These are phyloP conservation scores for Sycophila texana DNA, from an alignment of 2,888 invertebrate species.

Conservation along the genomic window DNA sequence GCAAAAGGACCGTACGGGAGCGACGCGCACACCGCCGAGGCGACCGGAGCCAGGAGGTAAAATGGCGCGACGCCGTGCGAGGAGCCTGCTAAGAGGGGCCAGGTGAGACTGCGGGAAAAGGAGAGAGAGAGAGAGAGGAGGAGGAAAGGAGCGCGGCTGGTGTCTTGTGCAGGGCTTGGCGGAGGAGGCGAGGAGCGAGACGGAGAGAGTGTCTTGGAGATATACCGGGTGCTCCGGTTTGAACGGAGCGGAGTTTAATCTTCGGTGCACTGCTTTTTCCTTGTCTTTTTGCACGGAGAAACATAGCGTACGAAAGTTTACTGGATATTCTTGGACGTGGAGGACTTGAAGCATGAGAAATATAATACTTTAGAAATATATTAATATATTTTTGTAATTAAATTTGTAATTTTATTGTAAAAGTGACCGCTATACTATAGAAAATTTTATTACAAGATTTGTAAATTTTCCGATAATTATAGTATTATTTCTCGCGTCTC, in stretches of 20 bases:
- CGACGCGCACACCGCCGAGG: slow-evolving; percentile 40
- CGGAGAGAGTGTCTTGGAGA: slow-evolving; percentile 23
- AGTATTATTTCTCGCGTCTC: no score
- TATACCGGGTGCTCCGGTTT: slow-evolving; percentile 22
- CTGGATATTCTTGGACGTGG: no score
- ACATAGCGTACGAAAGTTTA: no score
- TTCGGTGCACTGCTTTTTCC: not conserved
- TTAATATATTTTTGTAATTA: no score
- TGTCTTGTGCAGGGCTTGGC: slow-evolving; percentile 23
- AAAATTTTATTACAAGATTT: no score
- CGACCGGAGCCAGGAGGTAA: slow-evolving; percentile 62
- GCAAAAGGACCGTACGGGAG: no score
- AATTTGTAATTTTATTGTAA: no score
- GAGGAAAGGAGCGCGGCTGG: slow-evolving; percentile 42
- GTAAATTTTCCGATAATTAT: no score
- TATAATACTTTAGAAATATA: no score
- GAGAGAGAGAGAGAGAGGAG: slow-evolving; percentile 31
- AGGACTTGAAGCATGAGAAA: no score
- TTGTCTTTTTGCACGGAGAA: not conserved
- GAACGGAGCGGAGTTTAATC: not conserved
- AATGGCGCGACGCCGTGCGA: slow-evolving; percentile 52
- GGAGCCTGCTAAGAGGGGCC: not conserved
- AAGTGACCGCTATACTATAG: no score
- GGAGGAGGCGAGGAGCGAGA: slow-evolving; percentile 35
- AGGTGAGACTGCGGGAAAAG: slow-evolving; percentile 5